Base-by-base conservation (phyloP, 2,888 invertebrate species). In the Cephus nigrinus region DNA sequence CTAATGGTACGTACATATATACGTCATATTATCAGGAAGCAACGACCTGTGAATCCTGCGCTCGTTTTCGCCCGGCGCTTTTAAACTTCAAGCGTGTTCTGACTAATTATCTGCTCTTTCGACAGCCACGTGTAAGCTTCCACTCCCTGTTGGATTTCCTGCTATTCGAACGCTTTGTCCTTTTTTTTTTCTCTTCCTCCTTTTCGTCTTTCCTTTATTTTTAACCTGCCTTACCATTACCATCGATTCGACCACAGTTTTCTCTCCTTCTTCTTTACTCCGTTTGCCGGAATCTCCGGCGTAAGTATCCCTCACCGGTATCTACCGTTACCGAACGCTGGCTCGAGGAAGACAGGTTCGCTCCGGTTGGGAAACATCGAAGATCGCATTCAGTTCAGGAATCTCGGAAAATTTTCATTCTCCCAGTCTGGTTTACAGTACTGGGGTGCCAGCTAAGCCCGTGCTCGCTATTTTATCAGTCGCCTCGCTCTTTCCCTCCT, bases 1-100 rank as follows among this genome's bases (percentile, higher is more conserved):
- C 72, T 34, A 34, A 71, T 72, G 9, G 71, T 69, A 36, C 72
- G 5, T 72, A 72, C 30, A 9, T 76, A 75, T 12, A 36, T 35
- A 35, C 30, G 71, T 33, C 34, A 32, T 71, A 71, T 71, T n/a
- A n/a, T 33, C 31, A 32, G 31, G 71, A 71, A 32, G 71, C 71
- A 71, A 71, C 71, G 71, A 15, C 71, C 31, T 33, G 71, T 71
- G 15, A 71, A 71, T 71, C 71, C 71, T 71, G 71, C 71, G 71
- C 33, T 30, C 71, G 31, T 71, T 33, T 33, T 71, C 71, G 71
- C 31, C 40, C 40, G 40, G 15, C 40, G 40, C 40, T 55, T 55
- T 55, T 55, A 55, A 55, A 55, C 40, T 55, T 55, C 15, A 55
- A 23, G 40, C 40, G 40, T 55, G 40, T 55, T 55, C 40, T 55